Base-by-base conservation (phyloP, 2,888 invertebrate species). In the Lymantria dispar region DNA sequence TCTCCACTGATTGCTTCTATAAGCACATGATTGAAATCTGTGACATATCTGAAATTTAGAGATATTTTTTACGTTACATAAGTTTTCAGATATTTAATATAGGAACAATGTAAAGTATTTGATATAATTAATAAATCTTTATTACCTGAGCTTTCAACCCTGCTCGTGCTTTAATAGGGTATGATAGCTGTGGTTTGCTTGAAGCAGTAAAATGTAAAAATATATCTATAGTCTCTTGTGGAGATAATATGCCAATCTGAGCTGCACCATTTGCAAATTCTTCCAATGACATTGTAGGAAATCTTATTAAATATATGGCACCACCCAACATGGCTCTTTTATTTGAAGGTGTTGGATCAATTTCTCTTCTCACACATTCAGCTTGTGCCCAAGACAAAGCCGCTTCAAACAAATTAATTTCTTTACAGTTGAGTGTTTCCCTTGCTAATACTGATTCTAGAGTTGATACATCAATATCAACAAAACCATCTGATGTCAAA, bases 1-100 rank as follows among this genome's bases (percentile, higher is more conserved):
- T 49, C 98, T 94, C 98, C 99, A 99, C 81, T 99, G 98, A 78
- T 98, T 99, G 73, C 97, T 97, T 68, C 98, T 94, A 85, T 98
- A 98, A 5, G 98, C 98, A 74, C 98, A 98, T 9, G 98, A 98
- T 84, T 98, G 98, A 81, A 99, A 99, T 79, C 98, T 93, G 87
- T 98, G 98, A 75, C 98, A 98, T 47, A 98, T 96, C 95, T 97
- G 91, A 83, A 69, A 60, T 54, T 47, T 37, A 54, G 10, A 54
- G 10, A 53, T 38, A 42, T 14, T 38, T 48, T 22, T n/a, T n/a
- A n/a, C n/a, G n/a, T n/a, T 31, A 14, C 22, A 40, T 31, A 39
- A 9, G 8, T 38, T n/a, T n/a, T 38, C 3, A 2, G 11, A 2
- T 38, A 38, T n/a, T 38, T n/a, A 38, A 38, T 8, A 38, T 12